Evolutionary conservation across 2,888 invertebrate species (phyloP), one percentile per base, ranked within the genome.

Genomic region (Apoderus coryli): DNA sequence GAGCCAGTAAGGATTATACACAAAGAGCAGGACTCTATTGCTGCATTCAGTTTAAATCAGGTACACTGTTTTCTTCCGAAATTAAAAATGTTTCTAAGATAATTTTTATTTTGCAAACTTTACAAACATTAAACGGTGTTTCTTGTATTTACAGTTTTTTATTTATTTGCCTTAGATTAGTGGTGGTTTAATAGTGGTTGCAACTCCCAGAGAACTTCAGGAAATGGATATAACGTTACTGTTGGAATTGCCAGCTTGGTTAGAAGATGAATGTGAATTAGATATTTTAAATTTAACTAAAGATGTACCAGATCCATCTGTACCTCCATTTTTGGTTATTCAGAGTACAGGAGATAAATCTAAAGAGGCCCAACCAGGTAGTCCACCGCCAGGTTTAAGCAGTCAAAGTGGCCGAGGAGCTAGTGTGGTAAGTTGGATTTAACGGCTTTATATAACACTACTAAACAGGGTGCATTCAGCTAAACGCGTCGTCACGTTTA

Each of bases 11-110:
- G 93, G 43, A 89, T 98, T 45, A 89, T 98, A 43, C 96, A 98
- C 59, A 95, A 96, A 61, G 98, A 98, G 53, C 93, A 93, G 60
- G 98, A 98, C 59, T 86, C 92, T 33, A 93, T 98, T 44, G 79
- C 90, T 31, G 88, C 96, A 16, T 98, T 98, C 66, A 93, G 95
- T 53, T 69, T 95, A 35, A 95, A 93, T 59, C 81, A 85, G 69
- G 90, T 86, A n/a, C n/a, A n/a, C n/a, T n/a, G n/a, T n/a, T n/a
- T n/a, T n/a, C n/a, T n/a, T n/a, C n/a, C n/a, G n/a, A n/a, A n/a
- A n/a, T n/a, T n/a, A n/a, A n/a, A 32, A 27, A 16, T 24, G 9
- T 33, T 25, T n/a, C n/a, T n/a, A n/a, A n/a, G n/a, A n/a, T n/a
- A 26, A 13, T 11, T 9, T 14, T 26, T 26, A 1, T n/a, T n/a